Base-by-base conservation (phyloP, 2,888 invertebrate species). In the Cryptocephalus moraei region DNA sequence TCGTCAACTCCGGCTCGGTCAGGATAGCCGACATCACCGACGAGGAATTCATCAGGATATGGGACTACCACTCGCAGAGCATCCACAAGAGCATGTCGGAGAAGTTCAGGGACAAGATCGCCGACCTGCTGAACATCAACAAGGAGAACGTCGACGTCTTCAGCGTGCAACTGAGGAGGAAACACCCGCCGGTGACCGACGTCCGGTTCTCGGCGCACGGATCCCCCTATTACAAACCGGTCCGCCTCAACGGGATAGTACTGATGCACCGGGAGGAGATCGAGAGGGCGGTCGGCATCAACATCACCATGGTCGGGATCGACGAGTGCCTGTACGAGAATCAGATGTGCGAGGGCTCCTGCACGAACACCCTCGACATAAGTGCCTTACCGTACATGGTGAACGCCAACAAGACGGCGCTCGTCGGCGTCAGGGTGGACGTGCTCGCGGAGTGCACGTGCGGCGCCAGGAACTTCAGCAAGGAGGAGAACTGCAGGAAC, bases 271-370 rank as follows among this genome's bases (percentile, higher is more conserved):
- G 93, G 49, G 91, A 91, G 71, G 90, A 91, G 79, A 93, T 95
- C 63, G 93, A 94, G 71, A 81, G 85, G 61, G 86, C 87, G 53
- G 90, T 95, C n/a, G 94, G 93, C 39, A 89, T 95, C 51, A 92
- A 91, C 66, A 92, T 96, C 49, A 91, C 91, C 10, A 94, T 95
- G 94, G 94, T 97, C 12, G 95, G 95, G 52, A 95, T 99, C 58
- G 96, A 94, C 63, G 93, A 94, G 73, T 94, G 93, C 69, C 76
- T 93, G 51, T 91, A 92, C 68, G 93, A 94, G 75, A 92, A 92
- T 67, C 86, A 89, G 68, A 88, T 89, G 80, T 94, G 93, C 70
- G 93, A 94, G 73, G 93, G 93, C 9, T 94, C 95, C 46, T 97
- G 96, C 70, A 92, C 93, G 14, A 96, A 96, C 71, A 82, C 84